Base-by-base conservation (phyloP, 2,888 invertebrate genomes). In the Macaria liturata region DNA sequence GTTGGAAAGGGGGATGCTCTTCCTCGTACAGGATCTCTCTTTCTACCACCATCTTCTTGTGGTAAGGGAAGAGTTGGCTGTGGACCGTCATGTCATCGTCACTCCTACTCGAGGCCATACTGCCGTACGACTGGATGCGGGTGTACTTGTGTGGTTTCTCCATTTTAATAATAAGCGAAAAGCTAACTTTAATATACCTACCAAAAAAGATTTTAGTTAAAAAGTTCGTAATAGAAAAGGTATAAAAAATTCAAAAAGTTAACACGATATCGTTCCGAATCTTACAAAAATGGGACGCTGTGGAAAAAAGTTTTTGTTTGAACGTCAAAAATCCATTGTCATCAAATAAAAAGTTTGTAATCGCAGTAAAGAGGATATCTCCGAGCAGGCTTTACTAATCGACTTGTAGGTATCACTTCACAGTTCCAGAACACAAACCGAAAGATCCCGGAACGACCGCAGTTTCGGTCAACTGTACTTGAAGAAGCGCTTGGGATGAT, bases 391-490 rank as follows among this genome's bases (percentile, higher is more conserved):
- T 50, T 62, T 47, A 49, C 67, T 72, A 70, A 59, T 40, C 61
- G 75, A 78, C 69, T 75, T 76, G 71, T 71, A 54, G 67, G 49
- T 20, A 20, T 57, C 46, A 45, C 46, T 34, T 59, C 68, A 70
- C 65, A 64, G 68, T 74, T 75, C 80, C 78, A 78, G 81, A 80
- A 76, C 72, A 72, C 72, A 76, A 76, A 73, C 74, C 76, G 54
- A 67, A 67, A 70, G n/a, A 76, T 78, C 75, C 79, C 78, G 83
- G 83, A 83, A 81, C 77, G 69, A 63, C 43, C 40, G 57, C 65
- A 60, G 50, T 64, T 59, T 72, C 69, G 82, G 92, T 92, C 92
- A 92, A 88, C 92, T 92, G 80, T 92, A 91, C 72, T 92, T 92
- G 65, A 87, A 92, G 68, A 90, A 92, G 56, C 91, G 80, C 68